Evolutionary conservation across 2,888 invertebrate genomes (phyloP).

Genomic region (Calliphora vomitoria): DNA sequence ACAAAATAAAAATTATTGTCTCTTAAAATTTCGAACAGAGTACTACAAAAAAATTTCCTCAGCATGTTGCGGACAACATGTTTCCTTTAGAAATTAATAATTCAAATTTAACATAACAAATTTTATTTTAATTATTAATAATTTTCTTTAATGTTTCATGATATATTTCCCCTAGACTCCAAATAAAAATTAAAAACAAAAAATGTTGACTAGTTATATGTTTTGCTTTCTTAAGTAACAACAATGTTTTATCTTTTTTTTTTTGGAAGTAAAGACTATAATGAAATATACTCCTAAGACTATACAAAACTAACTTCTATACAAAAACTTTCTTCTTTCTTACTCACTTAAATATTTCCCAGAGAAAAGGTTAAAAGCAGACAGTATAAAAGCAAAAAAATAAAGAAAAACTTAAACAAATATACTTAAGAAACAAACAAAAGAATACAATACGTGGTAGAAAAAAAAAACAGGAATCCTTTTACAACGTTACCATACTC

Average conservation of each 20-base stretch:
- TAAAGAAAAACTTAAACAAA: constrained; percentile 57
- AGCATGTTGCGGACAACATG: too few relatives aligned
- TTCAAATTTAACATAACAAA: too few relatives aligned
- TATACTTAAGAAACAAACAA: constrained; percentile 48
- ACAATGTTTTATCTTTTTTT: background rate
- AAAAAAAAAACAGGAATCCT: constrained; percentile 8
- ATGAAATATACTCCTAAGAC: constrained; percentile 22
- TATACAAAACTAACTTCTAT: constrained; percentile 11
- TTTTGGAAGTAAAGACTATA: constrained; percentile 8
- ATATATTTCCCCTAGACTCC: too few relatives aligned
- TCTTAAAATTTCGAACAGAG: too few relatives aligned
- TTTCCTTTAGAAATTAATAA: too few relatives aligned
- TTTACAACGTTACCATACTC: constrained; percentile 43
- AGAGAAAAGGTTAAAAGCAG: constrained; percentile 56
- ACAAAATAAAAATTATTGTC: too few relatives aligned
- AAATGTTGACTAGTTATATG: background rate
- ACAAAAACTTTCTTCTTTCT: background rate
- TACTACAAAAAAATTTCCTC: too few relatives aligned
- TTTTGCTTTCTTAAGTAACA: background rate
- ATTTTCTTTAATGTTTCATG: too few relatives aligned
- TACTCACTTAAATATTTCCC: background rate
- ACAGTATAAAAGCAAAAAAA: constrained; percentile 9
- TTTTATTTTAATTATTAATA: too few relatives aligned
- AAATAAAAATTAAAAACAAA: background rate
- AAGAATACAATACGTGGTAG: constrained; percentile 3